These are phyloP conservation scores for Dione juno DNA, from an alignment of 2,888 invertebrate genomes.

Conservation along the genomic window DNA sequence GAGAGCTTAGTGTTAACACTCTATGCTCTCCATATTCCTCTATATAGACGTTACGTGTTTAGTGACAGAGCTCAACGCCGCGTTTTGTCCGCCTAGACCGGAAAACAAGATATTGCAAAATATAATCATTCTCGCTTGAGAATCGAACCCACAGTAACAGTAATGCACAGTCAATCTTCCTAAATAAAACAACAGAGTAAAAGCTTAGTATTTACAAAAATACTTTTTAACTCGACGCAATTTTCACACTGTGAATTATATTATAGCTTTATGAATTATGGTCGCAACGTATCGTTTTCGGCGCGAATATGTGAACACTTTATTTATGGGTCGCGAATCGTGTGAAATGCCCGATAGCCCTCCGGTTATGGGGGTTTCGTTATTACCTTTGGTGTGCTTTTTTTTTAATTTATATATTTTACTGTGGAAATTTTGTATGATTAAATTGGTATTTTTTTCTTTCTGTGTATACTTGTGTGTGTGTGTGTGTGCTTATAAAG, in stretches of 20 bases:
- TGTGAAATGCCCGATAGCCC: slow-evolving; percentile 29
- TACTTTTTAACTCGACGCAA: slow-evolving; percentile 62
- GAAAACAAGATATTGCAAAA: not conserved
- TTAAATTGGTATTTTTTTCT: slow-evolving; percentile 10
- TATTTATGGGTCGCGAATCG: slow-evolving; percentile 48
- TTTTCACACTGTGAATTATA: slow-evolving; percentile 68
- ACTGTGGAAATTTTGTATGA: not conserved
- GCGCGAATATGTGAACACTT: slow-evolving; percentile 54
- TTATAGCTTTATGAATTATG: slow-evolving; percentile 73
- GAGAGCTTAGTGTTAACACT: not conserved
- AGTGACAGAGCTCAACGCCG: not conserved
- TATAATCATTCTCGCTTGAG: not conserved
- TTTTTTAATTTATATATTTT: not conserved
- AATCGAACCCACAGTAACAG: slow-evolving; percentile 39
- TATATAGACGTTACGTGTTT: not conserved
- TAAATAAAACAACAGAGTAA: not conserved
- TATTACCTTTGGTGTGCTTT: slow-evolving; percentile 13
- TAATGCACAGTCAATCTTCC: not conserved
- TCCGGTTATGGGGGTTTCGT: slow-evolving; percentile 15
- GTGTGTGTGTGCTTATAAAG: not conserved
- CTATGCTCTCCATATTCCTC: not conserved
- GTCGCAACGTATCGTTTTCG: slow-evolving; percentile 55
- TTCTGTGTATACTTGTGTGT: not conserved
- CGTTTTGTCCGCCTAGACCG: not conserved
- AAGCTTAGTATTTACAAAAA: slow-evolving; percentile 72